Conservation (phyloP, 1,140 invertebrate genomes). For the Hermetia illucens region DNA sequence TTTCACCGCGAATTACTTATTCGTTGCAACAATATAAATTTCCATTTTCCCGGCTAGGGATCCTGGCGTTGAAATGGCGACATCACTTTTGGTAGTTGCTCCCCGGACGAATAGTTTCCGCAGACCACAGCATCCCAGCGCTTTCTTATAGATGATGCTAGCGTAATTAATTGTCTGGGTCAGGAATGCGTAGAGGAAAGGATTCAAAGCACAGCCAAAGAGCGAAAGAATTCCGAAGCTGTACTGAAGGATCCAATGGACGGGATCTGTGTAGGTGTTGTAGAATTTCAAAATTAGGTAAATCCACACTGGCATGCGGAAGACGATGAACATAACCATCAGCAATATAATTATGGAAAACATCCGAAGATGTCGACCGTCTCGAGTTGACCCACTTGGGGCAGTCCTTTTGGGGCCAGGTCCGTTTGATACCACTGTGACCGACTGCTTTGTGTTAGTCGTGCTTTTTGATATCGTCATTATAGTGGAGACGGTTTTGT, state of each 20-base stretch:
- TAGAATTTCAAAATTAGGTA: constrained; percentile 32
- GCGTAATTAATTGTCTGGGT: constrained; percentile 29
- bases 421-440: no score
- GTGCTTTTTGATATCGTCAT: no score
- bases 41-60: neutral
- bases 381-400: no score
- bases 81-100: no score
- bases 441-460: no score
- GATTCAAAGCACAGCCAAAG: constrained; percentile 36
- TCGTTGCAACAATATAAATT: neutral
- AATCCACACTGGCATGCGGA: constrained; percentile 37
- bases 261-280: constrained; percentile 13
- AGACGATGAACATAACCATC: constrained; percentile 34
- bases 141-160: neutral
- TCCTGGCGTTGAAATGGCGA: neutral
- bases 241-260: constrained; percentile 33
- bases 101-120: no score
- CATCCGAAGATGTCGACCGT: constrained; percentile 34
- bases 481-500: no score
- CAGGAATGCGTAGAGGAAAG: constrained; percentile 40
- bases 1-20: neutral
- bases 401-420: no score
- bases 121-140: no score
- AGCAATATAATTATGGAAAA: constrained; percentile 37
- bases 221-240: constrained; percentile 32